Conservation (phyloP, 2,888 invertebrate species). For the Ectropis crepuscularia region DNA sequence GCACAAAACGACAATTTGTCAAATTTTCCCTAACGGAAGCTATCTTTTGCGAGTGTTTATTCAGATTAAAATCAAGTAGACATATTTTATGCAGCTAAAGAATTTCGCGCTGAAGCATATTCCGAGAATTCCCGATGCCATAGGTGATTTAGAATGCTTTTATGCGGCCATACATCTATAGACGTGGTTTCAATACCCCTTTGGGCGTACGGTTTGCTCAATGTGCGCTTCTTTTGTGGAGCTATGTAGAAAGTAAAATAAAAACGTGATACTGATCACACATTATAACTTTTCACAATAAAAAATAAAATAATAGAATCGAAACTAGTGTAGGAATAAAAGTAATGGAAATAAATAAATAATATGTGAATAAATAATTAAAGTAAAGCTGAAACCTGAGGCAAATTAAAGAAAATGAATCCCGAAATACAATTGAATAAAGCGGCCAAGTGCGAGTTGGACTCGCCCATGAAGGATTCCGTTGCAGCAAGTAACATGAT, state of each 20-base stretch:
- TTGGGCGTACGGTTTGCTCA: constrained; percentile 42
- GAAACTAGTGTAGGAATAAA: too few relatives aligned
- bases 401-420: too few relatives aligned
- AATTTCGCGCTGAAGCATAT: constrained; percentile 6
- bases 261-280: too few relatives aligned
- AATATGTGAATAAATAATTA: too few relatives aligned
- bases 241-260: neutral
- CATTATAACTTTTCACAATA: too few relatives aligned
- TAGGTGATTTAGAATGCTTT: constrained; percentile 37
- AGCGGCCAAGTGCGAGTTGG: too few relatives aligned
- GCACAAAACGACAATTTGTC: constrained; percentile 18
- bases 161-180: constrained; percentile 47
- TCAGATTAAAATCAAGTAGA: constrained; percentile 8
- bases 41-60: constrained; percentile 9
- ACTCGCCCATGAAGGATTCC: too few relatives aligned
- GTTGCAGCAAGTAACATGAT: too few relatives aligned
- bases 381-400: too few relatives aligned
- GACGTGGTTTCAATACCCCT: constrained; percentile 41
- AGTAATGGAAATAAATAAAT: too few relatives aligned
- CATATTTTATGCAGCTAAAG: constrained; percentile 7
- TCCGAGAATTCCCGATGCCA: constrained; percentile 9
- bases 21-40: constrained; percentile 18
- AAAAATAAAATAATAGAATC: too few relatives aligned
- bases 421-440: too few relatives aligned
- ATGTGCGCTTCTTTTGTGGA: constrained; percentile 25